Percentiles rank a stretch among this genome's conserved stretches.
phyloP scores from a whole-genome alignment of 2,113 vertebrate species.

The Myiagra hebetior region DNA sequence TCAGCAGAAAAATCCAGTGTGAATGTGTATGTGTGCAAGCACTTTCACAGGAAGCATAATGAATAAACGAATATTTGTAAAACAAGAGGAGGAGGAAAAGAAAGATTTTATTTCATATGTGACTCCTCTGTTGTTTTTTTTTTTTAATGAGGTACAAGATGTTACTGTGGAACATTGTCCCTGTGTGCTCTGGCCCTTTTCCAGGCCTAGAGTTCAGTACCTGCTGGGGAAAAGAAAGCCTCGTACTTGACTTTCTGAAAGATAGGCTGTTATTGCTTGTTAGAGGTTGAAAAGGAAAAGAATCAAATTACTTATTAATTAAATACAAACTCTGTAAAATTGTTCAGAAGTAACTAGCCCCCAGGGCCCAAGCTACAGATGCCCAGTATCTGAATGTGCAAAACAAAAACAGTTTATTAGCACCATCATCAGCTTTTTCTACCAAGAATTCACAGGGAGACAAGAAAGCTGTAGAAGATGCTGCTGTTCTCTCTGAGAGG shows the following conservation, averaged over 20 bases:
- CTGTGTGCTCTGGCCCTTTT: conserved; percentile 31
- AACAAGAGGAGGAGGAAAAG: not conserved
- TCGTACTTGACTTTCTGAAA: not conserved
- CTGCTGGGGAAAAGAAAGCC: conserved; percentile 11
- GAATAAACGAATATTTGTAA: not conserved
- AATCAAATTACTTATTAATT: conserved; percentile 20
- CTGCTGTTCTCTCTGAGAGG: not conserved
- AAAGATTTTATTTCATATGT: not conserved
- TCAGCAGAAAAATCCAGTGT: not conserved
- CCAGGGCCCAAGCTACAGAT: not conserved
- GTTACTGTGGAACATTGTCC: conserved; percentile 11
- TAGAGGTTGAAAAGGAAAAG: conserved; percentile 6
- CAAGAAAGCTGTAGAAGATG: not conserved
- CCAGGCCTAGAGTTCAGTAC: conserved; percentile 15
- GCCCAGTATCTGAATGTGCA: not conserved
- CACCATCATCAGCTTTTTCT: not conserved
- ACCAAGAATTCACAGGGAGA: not conserved
- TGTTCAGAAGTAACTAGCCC: not conserved
- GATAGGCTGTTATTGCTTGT: not conserved
- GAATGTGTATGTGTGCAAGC: not conserved
- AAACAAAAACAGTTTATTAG: not conserved
- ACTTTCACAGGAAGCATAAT: not conserved
- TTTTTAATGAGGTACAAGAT: conserved; percentile 46
- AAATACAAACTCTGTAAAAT: not conserved
- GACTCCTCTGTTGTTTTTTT: not conserved